Evolutionary conservation across 2,797 vertebrate species (phyloP).

Genomic region (Telmatherina bonti): DNA sequence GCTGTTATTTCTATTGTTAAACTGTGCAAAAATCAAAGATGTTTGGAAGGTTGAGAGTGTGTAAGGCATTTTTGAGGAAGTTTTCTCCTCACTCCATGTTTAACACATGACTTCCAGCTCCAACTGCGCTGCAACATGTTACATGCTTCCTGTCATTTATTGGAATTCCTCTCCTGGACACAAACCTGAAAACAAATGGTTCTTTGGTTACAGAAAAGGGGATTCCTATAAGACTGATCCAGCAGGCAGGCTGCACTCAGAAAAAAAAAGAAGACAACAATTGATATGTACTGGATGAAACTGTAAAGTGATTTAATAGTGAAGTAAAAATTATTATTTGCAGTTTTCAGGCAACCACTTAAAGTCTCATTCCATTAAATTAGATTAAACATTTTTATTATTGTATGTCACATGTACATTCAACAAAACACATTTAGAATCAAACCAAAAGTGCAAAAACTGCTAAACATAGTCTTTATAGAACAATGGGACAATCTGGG

Average conservation of each 20-base stretch:
- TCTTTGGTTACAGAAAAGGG: constrained; percentile 1
- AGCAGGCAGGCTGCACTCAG: background rate
- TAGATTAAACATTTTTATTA: too few relatives aligned
- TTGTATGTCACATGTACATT: too few relatives aligned
- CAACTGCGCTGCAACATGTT: background rate
- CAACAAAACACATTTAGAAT: too few relatives aligned
- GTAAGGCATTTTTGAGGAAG: background rate
- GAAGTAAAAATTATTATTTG: too few relatives aligned
- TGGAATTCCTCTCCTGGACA: background rate
- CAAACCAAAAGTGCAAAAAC: too few relatives aligned
- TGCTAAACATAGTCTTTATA: too few relatives aligned
- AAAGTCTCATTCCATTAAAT: too few relatives aligned
- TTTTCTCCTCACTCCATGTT: background rate
- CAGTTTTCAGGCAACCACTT: too few relatives aligned
- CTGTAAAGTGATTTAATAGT: background rate
- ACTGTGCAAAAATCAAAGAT: background rate
- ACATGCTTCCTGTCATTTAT: background rate
- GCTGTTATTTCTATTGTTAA: background rate
- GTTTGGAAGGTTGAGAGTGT: background rate
- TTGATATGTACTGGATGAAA: background rate
- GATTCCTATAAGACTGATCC: background rate
- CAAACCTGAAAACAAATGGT: background rate
- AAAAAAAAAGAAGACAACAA: background rate
- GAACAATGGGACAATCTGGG: too few relatives aligned
- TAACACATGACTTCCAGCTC: background rate